Evolutionary conservation across 30 jellyfish, hydroid and myxozoan genomes (phyloP), one percentile per base, ranked within the genome.

Genomic region (Pseudorhiza aurosa): DNA sequence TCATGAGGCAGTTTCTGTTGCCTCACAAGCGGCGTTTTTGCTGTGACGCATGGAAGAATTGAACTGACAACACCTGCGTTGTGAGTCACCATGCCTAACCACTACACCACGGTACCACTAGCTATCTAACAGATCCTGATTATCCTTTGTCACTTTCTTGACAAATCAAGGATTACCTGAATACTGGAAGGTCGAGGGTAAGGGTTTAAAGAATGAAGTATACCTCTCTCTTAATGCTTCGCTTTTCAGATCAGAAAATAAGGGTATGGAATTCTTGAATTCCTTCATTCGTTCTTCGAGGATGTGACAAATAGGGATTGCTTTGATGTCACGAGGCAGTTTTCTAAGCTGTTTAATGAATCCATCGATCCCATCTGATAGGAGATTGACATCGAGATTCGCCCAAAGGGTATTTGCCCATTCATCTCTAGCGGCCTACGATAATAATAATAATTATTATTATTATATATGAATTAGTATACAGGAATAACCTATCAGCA

Each of bases 321-420:
- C 94, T 46, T 91, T 91, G 50, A 80, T 96, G 21, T 91, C 96
- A 46, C 82, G 88, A 1, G 98, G 96, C 68, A 91, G 57, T 75
- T 72, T 77, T 36, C 77, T 84, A 53, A 91, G 39, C 55, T 85
- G 91, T 29, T 91, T 77, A 40, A 83, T 85, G 57, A 84, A 91
- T 10, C 88, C 94, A 76, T 91, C 98, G 51, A 91, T 68, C 18
- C 98, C 98, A 55, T 75, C 90, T 6, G 95, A 84, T 11, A 91
- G 78, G 70, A 91, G 69, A 3, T 77, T 79, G 55, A 91, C 96
- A 67, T 91, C 95, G 1, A 91, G 88, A 53, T 91, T 91, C 2
- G 90, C 98, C 98, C 98, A 91, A 15, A 91, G 75, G 17, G 98
- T 91, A 68, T 73, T 91, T 18, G 98, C 87, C 98, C 98, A 91